Evolutionary conservation across 1,140 invertebrate genomes (phyloP), one percentile per base, ranked within the genome.

Genomic region (Danaus melanippus): DNA sequence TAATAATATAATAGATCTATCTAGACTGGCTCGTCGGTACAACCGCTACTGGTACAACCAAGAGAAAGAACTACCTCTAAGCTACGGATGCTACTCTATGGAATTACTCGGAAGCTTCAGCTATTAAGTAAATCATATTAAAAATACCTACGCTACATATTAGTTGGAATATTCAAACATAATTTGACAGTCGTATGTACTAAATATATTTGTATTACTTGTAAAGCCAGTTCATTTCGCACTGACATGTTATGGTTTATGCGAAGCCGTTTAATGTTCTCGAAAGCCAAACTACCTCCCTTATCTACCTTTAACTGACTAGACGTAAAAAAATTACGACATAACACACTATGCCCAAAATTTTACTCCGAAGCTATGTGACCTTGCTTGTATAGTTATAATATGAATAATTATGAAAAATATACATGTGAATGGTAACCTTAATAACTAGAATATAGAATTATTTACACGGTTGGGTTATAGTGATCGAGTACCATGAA

Each of bases 381-480:
- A 69, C 62, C 46, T 58, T 64, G 61, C 55, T 32, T 56, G 65
- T 68, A 52, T 48, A 46, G 54, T 46, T 64, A 56, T 70, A 56
- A 66, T 68, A 66, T 61, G 66, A 67, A 63, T 64, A 64, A 66
- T 74, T 75, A 77, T 80, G 76, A 73, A 81, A 79, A 84, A 81
- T 84, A 81, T 84, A 84, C 79, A 70, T 70, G 73, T 54, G 53
- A 66, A 74, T 70, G 74, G 67, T 79, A 75, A 77, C 69, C 76
- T 79, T 76, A 79, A 32, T 42, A 55, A 62, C 60, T 80, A 76
- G 50, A 57, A 60, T 67, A 64, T 51, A 59, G 43, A 57, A 57
- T 63, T 77, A 77, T 80, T 68, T 80, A 77, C 71, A 77, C 58
- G 59, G 46, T 55, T 15, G 42, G 57, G 46, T 56, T 44, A 51